Percentiles rank a stretch among this genome's conserved stretches.
phyloP scores from a whole-genome alignment of 2,888 invertebrate genomes.

The Hemicrepidius hirtus region DNA sequence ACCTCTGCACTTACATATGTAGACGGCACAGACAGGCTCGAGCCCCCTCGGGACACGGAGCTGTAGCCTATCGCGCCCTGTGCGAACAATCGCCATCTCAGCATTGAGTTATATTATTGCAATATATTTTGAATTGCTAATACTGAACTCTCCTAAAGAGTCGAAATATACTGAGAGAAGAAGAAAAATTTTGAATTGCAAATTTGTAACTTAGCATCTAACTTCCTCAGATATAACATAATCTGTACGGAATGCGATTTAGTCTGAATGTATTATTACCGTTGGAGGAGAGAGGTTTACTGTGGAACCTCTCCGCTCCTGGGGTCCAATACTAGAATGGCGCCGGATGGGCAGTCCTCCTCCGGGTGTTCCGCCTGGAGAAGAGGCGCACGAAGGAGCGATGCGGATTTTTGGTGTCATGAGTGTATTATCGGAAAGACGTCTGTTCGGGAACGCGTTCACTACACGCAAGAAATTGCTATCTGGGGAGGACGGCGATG shows the following conservation, averaged over 20 bases:
- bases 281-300: constrained; percentile 92
- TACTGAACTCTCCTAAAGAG: constrained; percentile 22
- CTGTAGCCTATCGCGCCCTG: constrained; percentile 72
- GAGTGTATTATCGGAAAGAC: constrained; percentile 93
- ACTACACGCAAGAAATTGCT: constrained; percentile 91
- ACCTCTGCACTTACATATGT: constrained; percentile 75
- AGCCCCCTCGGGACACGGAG: constrained; percentile 77
- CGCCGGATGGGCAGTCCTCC: constrained; percentile 88
- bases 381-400: constrained; percentile 91
- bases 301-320: constrained; percentile 88
- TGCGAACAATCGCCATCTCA: constrained; percentile 77
- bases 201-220: constrained; percentile 22
- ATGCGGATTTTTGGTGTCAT: constrained; percentile 93
- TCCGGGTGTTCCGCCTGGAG: constrained; percentile 82
- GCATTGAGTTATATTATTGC: constrained; percentile 62
- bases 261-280: constrained; percentile 73
- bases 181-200: constrained; percentile 35
- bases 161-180: constrained; percentile 16
- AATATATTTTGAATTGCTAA: constrained; percentile 41
- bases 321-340: constrained; percentile 94
- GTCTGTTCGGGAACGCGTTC: constrained; percentile 86
- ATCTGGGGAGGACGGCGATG: constrained; percentile 88
- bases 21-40: constrained; percentile 89
- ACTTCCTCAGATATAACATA: constrained; percentile 19
- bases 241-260: constrained; percentile 33